These are phyloP conservation scores for Tenebrosternarchus preto DNA, from an alignment of 2,113 vertebrate species.

Conservation along the genomic window DNA sequence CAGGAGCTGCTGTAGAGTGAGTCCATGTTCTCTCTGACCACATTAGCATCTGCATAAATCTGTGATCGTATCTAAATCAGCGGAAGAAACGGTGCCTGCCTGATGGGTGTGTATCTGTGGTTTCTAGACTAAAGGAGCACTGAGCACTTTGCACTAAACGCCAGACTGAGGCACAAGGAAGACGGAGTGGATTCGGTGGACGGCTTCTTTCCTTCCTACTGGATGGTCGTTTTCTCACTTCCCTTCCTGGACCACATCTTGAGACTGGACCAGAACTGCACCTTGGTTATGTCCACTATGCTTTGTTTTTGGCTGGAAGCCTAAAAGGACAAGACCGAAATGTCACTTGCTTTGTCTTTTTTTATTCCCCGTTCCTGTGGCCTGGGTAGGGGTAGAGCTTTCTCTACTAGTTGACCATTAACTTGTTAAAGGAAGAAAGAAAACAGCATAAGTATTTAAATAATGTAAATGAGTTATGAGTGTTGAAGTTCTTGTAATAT, in stretches of 20 bases:
- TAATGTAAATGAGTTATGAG: not conserved
- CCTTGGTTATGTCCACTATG: not conserved
- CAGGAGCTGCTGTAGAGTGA: conserved; percentile 67
- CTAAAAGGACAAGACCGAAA: not conserved
- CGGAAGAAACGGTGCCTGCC: not conserved
- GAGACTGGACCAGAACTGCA: conserved; percentile 34
- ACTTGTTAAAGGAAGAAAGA: conserved; percentile 8
- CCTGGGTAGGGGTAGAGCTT: not conserved
- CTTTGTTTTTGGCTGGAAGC: not conserved
- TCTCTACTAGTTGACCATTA: not conserved
- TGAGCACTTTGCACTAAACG: conserved; percentile 59
- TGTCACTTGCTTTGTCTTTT: not conserved
- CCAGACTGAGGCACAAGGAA: not conserved
- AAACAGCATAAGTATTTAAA: not conserved
- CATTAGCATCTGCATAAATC: not conserved
- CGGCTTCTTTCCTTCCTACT: not conserved
- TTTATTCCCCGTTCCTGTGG: conserved; percentile 1
- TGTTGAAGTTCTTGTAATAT: not conserved
- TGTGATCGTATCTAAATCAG: not conserved
- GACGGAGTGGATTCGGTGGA: not conserved
- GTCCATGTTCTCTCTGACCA: conserved; percentile 39
- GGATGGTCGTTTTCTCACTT: conserved; percentile 13
- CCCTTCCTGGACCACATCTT: conserved; percentile 21
- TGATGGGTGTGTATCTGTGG: conserved; percentile 37
- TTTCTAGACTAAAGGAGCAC: conserved; percentile 73